A percentile compares a stretch with the other conserved stretches of the same genome.
phyloP scores from a whole-genome alignment of 2,113 vertebrate species.

The Pleuronectes platessa region DNA sequence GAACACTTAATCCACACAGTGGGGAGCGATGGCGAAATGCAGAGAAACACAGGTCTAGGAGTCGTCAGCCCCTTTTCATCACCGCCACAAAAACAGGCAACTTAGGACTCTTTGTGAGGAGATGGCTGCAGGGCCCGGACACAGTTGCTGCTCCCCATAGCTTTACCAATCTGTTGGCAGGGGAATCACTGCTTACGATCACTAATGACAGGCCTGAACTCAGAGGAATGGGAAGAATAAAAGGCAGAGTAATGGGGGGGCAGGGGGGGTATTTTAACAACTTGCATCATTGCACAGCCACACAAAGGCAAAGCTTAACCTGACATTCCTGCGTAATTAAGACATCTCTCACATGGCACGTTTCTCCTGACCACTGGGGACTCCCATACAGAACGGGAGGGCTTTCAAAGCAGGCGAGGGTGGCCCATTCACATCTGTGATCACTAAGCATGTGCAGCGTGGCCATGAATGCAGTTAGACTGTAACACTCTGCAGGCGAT shows the following conservation, averaged over 20 bases:
- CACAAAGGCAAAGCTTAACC: conserved; percentile 72
- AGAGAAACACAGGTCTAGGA: conserved; percentile 28
- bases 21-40: conserved; percentile 30
- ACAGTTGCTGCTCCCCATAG: conserved; percentile 12
- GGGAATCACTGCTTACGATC: conserved; percentile 38
- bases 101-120: conserved; percentile 19
- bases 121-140: not conserved
- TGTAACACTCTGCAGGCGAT: conserved; percentile 77
- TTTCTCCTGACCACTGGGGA: conserved; percentile 69
- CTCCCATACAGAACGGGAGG: conserved; percentile 55
- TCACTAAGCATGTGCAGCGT: conserved; percentile 47
- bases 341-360: conserved; percentile 71
- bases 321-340: conserved; percentile 80
- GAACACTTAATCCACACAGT: conserved; percentile 57
- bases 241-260: conserved; percentile 16
- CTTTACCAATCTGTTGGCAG: conserved; percentile 57
- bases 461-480: conserved; percentile 75
- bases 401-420: conserved; percentile 52
- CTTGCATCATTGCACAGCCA: conserved; percentile 57
- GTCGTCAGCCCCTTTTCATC: conserved; percentile 62
- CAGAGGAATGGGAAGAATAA: conserved; percentile 20
- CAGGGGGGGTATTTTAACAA: conserved; percentile 5
- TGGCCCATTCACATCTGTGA: conserved; percentile 73
- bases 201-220: conserved; percentile 53
- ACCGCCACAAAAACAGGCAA: conserved; percentile 38